These are phyloP conservation scores for Novumbra hubbsi DNA, from an alignment of 2,797 vertebrate species.

Conservation along the genomic window DNA sequence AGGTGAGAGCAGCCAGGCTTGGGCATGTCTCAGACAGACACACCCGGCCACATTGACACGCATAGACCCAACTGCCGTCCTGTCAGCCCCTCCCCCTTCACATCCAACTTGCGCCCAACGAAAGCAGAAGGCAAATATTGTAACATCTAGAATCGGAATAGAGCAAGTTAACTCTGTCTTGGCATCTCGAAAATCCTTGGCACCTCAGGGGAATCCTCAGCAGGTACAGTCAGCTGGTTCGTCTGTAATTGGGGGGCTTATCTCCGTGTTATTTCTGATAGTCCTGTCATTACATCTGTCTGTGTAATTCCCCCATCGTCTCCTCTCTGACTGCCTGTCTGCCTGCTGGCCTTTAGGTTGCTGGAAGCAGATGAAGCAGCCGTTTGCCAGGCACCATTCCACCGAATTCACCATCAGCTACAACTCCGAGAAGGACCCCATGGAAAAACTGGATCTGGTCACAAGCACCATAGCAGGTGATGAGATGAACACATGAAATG, in stretches of 20 bases:
- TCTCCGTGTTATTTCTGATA: background rate
- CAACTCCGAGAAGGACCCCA: constrained; percentile 77
- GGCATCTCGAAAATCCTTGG: too few species aligned
- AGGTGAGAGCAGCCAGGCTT: constrained; percentile 9
- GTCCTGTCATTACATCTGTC: constrained; percentile 1
- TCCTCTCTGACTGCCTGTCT: background rate
- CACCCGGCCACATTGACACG: background rate
- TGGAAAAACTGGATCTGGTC: constrained; percentile 81
- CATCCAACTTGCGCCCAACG: too few species aligned
- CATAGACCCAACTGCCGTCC: background rate
- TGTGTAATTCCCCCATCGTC: background rate
- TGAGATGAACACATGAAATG: background rate
- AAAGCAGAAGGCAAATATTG: too few species aligned
- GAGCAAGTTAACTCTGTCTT: too few species aligned
- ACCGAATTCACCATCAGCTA: constrained; percentile 87
- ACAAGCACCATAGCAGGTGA: constrained; percentile 83
- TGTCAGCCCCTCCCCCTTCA: too few species aligned
- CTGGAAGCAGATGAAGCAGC: constrained; percentile 84
- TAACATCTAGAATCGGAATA: too few species aligned
- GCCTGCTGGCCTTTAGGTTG: constrained; percentile 66
- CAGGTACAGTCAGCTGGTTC: background rate
- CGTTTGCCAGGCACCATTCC: constrained; percentile 80
- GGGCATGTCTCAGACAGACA: constrained; percentile 17
- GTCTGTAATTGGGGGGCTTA: background rate
- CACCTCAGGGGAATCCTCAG: too few species aligned